Conservation (phyloP, 1,140 invertebrate species). For the Papilio dardanus region DNA sequence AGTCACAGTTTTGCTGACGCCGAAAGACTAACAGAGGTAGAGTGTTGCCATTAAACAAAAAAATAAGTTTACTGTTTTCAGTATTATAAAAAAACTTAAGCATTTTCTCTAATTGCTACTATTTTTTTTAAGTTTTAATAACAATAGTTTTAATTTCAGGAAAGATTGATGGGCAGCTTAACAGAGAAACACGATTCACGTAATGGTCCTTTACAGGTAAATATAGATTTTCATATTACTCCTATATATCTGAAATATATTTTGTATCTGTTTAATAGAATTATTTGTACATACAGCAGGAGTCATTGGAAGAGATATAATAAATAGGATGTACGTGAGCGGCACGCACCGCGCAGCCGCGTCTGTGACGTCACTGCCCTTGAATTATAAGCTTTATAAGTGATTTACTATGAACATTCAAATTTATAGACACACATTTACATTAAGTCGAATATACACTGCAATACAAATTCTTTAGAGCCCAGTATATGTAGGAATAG, state of each 20-base stretch:
- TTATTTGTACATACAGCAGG: conserved; percentile 42
- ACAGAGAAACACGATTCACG: conserved; percentile 60
- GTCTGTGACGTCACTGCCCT: conserved; percentile 40
- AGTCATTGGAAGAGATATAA: conserved; percentile 67
- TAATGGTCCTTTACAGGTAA: conserved; percentile 71
- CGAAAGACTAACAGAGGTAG: conserved; percentile 68
- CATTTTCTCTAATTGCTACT: too few relatives aligned
- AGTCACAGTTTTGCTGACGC: conserved; percentile 69
- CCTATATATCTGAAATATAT: not conserved
- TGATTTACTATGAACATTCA: conserved; percentile 29
- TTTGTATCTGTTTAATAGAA: not conserved
- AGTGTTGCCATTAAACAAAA: conserved; percentile 10
- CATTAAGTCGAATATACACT: conserved; percentile 36
- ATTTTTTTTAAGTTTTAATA: too few relatives aligned
- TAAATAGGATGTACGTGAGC: conserved; percentile 51
- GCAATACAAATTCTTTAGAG: not conserved
- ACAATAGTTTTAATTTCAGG: conserved; percentile 50
- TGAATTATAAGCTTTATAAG: conserved; percentile 39
- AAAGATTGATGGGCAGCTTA: conserved; percentile 64
- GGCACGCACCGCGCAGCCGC: conserved; percentile 17
- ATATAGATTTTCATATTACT: conserved; percentile 20
- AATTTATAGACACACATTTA: conserved; percentile 35
- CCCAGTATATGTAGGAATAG: not conserved
- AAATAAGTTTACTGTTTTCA: not conserved
- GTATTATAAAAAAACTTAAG: too few relatives aligned